Conservation (phyloP, 2,113 vertebrate species). For the Piaya cayana region DNA sequence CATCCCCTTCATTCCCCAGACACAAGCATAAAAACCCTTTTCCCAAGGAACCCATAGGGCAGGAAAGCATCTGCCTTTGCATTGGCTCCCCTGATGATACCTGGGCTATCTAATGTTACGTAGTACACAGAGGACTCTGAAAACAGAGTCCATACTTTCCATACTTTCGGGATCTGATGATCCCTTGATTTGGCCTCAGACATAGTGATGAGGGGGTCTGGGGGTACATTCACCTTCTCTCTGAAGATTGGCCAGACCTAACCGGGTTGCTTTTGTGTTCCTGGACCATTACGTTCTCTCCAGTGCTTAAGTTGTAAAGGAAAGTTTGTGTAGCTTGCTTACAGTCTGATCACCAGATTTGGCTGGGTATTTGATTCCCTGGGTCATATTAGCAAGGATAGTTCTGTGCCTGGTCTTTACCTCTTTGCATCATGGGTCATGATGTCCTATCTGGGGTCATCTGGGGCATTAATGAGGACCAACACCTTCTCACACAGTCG, state of each 20-base stretch:
- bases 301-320: not conserved
- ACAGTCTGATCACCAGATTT: not conserved
- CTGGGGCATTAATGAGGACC: not conserved
- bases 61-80: not conserved
- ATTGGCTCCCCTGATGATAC: not conserved
- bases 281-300: not conserved
- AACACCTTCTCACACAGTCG: not conserved
- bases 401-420: not conserved
- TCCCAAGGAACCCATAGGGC: fast-evolving
- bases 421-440: not conserved
- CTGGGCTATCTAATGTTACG: not conserved
- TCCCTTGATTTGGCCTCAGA: not conserved
- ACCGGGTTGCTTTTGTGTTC: not conserved
- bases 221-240: not conserved
- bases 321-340: not conserved
- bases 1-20: not conserved
- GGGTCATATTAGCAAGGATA: not conserved
- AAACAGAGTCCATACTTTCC: not conserved
- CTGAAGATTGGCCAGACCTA: not conserved
- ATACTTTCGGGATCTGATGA: not conserved
- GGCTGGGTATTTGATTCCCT: not conserved
- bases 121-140: not conserved
- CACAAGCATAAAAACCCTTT: not conserved
- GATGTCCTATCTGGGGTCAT: not conserved
- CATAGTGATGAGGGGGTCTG: not conserved